phyloP scores from a whole-genome alignment of 2,888 invertebrate genomes.

The Odontothrips loti region DNA sequence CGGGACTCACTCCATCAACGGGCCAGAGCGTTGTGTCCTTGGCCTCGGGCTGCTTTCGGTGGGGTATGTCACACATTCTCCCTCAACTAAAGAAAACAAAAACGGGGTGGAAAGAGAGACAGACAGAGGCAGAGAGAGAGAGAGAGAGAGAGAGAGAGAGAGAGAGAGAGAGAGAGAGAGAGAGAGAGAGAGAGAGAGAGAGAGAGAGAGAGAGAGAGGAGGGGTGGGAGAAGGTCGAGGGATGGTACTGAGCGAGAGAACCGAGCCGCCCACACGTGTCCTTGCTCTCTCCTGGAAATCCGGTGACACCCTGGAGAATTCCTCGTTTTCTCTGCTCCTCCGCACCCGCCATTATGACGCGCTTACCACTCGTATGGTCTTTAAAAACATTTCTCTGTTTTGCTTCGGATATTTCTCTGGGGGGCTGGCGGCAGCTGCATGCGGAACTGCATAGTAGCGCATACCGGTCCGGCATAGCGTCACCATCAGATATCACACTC shows the following conservation, averaged over 20 bases:
- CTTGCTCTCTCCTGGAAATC: too few relatives aligned
- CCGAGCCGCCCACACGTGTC: neutral
- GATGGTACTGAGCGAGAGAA: neutral
- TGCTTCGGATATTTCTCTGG: neutral
- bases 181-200: neutral
- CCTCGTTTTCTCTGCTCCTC: neutral
- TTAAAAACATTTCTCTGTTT: too few relatives aligned
- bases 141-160: neutral
- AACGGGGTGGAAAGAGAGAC: neutral
- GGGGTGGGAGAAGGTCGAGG: neutral
- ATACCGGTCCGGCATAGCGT: too few relatives aligned
- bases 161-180: neutral
- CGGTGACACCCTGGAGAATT: neutral
- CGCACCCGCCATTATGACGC: neutral
- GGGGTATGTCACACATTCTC: neutral
- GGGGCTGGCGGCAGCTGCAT: too few relatives aligned
- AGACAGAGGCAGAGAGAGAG: neutral
- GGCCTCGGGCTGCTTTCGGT: neutral
- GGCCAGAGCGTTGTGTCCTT: neutral
- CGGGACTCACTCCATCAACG: neutral
- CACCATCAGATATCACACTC: too few relatives aligned
- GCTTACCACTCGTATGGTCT: neutral
- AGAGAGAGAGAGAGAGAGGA: neutral
- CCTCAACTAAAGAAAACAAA: neutral
- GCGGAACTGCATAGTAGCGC: too few relatives aligned